Evolutionary conservation across 92 coral and sea anemone genomes (phyloP), one percentile per base, ranked within the genome.

Genomic region (Scolanthus callimorphus): DNA sequence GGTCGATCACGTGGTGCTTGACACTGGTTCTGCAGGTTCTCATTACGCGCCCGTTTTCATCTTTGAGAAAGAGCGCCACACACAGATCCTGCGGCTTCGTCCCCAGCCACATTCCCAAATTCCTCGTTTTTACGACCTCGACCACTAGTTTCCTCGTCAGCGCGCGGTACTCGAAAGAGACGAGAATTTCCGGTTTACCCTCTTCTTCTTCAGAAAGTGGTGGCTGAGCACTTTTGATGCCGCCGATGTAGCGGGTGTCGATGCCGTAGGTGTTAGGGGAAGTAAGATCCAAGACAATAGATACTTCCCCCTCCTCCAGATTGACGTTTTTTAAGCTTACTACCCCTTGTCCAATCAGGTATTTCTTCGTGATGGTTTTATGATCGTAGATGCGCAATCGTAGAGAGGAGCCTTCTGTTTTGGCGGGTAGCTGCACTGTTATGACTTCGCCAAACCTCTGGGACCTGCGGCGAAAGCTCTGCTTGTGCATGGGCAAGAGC

Each of bases 321-420:
- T 60, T 72, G 19, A 94, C 52, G 27, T 84, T 79, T 37, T 81
- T 81, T 11, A 79, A 61, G 25, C 76, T 65, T 27, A 89, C 83
- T 11, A 89, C 80, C 20, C 99, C 99, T 50, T 94, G 96, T 1
- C 96, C 99, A 13, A 94, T 79, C 29, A 94, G 31, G 20, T 77
- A 72, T 57, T 90, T 82, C 24, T 74, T 63, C 28, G 89, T 71
- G 77, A 94, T 90, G n/a, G 69, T 78, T 19, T 84, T 79, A 39
- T 78, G 81, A 57, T 94, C 96, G 75, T 94, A 94, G 47, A 94
- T 69, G 30, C 99, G 89, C 51, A 94, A 94, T 49, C 99, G 80
- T 22, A 94, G 78, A 3, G 88, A 80, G 76, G 87, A 77, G 2
- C 82, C 62, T 49, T 84, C 78, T 1, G 71, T 79, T 22, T 74